phyloP scores from a whole-genome alignment of 2,113 vertebrate genomes.

The Otocyon megalotis region DNA sequence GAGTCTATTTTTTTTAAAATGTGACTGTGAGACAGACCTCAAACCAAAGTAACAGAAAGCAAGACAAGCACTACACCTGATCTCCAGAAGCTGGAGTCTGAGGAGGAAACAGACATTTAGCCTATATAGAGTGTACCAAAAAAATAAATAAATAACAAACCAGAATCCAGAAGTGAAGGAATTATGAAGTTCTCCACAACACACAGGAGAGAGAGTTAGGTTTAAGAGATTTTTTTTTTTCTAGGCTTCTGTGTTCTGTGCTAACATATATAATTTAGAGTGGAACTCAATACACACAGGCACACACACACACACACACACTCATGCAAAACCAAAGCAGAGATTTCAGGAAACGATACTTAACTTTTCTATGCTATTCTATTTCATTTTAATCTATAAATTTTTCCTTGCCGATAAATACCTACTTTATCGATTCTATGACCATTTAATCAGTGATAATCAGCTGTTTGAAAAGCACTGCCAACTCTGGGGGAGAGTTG shows the following conservation, averaged over 20 bases:
- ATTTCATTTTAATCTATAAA: not conserved
- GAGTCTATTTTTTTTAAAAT: not conserved
- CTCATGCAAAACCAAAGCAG: not conserved
- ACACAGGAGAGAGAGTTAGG: not conserved
- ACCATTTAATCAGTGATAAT: not conserved
- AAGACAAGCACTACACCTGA: not conserved
- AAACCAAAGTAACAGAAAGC: not conserved
- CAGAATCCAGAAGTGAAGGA: not conserved
- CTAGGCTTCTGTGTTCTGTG: not conserved
- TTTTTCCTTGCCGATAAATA: not conserved
- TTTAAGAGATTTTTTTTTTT: not conserved
- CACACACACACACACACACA: not conserved
- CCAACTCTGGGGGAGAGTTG: not conserved
- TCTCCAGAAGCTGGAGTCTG: not conserved
- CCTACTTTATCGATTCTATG: not conserved
- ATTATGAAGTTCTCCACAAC: not conserved
- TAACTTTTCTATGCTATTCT: not conserved
- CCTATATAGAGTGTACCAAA: not conserved
- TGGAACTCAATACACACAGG: not conserved
- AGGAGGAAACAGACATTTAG: not conserved
- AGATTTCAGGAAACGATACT: not conserved
- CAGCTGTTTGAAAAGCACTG: not conserved
- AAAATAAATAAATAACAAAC: not conserved
- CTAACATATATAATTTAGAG: not conserved
- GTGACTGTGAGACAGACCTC: too few relatives aligned